Evolutionary conservation across 2,888 invertebrate species (phyloP), one percentile per base, ranked within the genome.

Genomic region (Rutpela maculata): DNA sequence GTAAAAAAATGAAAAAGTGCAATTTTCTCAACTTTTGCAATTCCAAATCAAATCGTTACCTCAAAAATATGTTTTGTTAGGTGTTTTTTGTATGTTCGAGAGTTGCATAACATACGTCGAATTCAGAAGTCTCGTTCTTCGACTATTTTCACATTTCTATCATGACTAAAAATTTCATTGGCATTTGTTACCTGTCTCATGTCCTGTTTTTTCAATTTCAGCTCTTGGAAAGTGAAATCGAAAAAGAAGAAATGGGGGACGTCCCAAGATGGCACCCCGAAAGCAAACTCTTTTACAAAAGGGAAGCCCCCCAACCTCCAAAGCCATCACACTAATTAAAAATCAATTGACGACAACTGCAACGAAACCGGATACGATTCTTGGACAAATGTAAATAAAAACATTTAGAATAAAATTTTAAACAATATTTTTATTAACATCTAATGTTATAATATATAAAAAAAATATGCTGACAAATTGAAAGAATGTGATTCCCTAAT

Each of bases 181-280:
- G 10, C 7, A 57, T 57, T 18, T 57, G 2, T 57, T 18, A 57
- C 57, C 18, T 19, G 15, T 18, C 10, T 10, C 17, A 18, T 6
- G 17, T 7, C 31, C 12, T 12, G 0, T 22, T 62, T 31, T 4
- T n/a, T n/a, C n/a, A 50, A 1, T 84, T 86, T 19, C 79, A 89
- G 89, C 80, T 89, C 55, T 67, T 89, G 74, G 88, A 89, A 75
- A 86, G 80, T 22, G 89, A 89, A 79, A 85, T 89, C 68, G 88
- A 89, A 73, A 88, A 87, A 74, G 88, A 88, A 76, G 89, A 89
- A 77, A 84, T 87, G 76, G 83, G 84, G 4, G 89, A 89, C 63
- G 80, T 86, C 1, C 88, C 87, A 57, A 85, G 88, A 81, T 89
- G 88, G 88, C 87, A 88, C 68, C 88, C 88, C 6, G 88, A 89